phyloP scores from a whole-genome alignment of 2,888 invertebrate species.

The Drosophila quinaria region DNA sequence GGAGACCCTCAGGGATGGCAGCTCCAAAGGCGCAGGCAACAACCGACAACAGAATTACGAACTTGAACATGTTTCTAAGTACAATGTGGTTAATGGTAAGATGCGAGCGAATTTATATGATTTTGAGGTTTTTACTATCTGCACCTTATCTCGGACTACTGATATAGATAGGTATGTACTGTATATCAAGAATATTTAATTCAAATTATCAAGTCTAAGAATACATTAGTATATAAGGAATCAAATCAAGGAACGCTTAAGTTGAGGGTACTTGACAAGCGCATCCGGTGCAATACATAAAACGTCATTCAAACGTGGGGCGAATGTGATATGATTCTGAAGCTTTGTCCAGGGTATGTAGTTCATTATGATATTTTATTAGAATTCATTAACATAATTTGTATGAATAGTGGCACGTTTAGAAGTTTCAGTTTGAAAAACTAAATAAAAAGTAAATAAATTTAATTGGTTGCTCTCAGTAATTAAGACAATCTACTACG shows the following conservation, averaged over 20 bases:
- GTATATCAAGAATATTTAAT: background rate
- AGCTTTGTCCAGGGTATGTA: background rate
- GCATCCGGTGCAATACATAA: background rate
- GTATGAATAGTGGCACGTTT: too few species aligned
- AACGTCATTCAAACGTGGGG: background rate
- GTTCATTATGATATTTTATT: too few species aligned
- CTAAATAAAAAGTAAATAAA: too few species aligned
- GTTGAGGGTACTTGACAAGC: constrained; percentile 1
- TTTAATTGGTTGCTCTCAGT: too few species aligned
- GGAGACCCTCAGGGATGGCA: constrained; percentile 65
- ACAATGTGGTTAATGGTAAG: constrained; percentile 34
- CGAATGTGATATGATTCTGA: background rate
- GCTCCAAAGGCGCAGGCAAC: constrained; percentile 72
- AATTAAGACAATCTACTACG: too few species aligned
- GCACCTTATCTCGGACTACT: constrained; percentile 1
- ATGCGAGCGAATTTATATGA: constrained; percentile 27
- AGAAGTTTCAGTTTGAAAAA: too few species aligned
- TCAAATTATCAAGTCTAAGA: constrained; percentile 1
- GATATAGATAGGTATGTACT: background rate
- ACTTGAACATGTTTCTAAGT: constrained; percentile 66
- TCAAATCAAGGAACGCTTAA: background rate
- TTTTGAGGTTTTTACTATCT: constrained; percentile 3
- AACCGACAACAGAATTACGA: constrained; percentile 66
- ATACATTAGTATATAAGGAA: background rate
- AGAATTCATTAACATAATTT: too few species aligned